Base-by-base conservation (phyloP, 35 echinoderm and acorn worm species). In the Ophiothrix spiculata region DNA sequence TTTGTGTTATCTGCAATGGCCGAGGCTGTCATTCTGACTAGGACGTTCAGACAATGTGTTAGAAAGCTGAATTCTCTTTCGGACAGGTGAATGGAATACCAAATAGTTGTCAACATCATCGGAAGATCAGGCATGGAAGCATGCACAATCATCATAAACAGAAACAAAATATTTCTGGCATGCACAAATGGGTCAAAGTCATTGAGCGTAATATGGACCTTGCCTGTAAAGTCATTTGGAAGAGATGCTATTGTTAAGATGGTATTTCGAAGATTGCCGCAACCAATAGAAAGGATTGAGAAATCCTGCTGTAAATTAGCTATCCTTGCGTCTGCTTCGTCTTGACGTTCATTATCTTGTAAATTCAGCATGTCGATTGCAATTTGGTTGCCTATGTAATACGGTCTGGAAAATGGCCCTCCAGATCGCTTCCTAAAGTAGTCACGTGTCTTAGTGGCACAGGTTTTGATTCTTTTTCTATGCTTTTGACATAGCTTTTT, bases 161-260 rank as follows among this genome's bases (percentile, higher is more conserved):
- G 74, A 36, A 94, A 82, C 19, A 94, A 69, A 31, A 90, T 84
- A 40, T 94, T 94, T 56, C 92, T 86, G 19, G 92, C 92, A 49
- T 86, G 74, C 12, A 77, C 45, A 74, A 82, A 90, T 38, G 79
- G 87, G 31, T 90, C 88, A 16, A 76, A 77, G 56, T 94, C 92
- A 46, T 90, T 90, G 32, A 94, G 38, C 1, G 64, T 73, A 74
- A 90, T 86, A 1, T 1, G 32, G 4, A 94, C 33, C 36, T 86
- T 89, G 33, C 92, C 92, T 56, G 21, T 76, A 79, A 83, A 90
- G 8, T 87, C 37, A 1, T 8, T 28, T 42, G 92, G 88, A 19
- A 94, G 74, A 15, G 88, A 94, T 25, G 89, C 83, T 13, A 80
- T 80, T 19, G 92, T 94, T 23, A 82, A 40, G 21, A 94, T 64